A percentile compares a stretch with the other conserved stretches of the same genome.
These are phyloP conservation scores for Cairina moschata DNA, from an alignment of 2,113 vertebrate species.

Conservation along the genomic window DNA sequence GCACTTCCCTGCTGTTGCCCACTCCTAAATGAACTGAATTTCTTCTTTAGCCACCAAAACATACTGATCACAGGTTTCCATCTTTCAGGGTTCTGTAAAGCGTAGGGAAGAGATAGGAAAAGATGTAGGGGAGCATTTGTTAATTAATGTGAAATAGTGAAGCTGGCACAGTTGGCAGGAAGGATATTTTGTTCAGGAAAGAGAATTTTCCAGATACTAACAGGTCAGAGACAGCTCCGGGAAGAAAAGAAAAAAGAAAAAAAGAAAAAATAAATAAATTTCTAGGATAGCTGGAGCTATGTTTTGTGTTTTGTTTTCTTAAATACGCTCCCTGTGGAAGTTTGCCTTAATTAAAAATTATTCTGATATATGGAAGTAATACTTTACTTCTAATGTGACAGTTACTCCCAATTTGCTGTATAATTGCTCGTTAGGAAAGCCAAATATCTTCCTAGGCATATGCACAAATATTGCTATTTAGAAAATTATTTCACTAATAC, in stretches of 20 bases:
- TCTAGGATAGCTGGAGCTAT: neutral
- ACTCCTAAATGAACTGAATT: neutral
- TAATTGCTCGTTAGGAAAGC: constrained; percentile 17
- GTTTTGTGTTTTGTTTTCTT: neutral
- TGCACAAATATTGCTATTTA: constrained; percentile 18
- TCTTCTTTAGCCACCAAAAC: neutral
- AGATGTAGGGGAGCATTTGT: neutral
- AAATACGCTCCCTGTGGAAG: neutral
- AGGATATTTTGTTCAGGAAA: neutral
- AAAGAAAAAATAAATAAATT: neutral
- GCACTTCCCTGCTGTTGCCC: neutral
- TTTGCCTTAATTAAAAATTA: constrained; percentile 51
- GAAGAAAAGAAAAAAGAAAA: neutral
- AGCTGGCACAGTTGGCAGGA: neutral
- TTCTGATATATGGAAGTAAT: neutral
- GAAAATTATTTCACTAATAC: neutral
- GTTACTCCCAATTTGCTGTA: neutral
- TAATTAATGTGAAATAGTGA: neutral
- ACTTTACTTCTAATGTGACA: constrained; percentile 21
- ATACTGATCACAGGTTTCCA: neutral
- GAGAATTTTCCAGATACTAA: neutral
- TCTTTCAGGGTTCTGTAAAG: neutral
- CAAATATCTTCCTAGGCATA: constrained; percentile 5
- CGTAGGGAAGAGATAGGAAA: neutral
- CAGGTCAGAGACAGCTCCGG: neutral